Base-by-base conservation (phyloP, 2,888 invertebrate genomes). In the Aspidiotus rigidus region DNA sequence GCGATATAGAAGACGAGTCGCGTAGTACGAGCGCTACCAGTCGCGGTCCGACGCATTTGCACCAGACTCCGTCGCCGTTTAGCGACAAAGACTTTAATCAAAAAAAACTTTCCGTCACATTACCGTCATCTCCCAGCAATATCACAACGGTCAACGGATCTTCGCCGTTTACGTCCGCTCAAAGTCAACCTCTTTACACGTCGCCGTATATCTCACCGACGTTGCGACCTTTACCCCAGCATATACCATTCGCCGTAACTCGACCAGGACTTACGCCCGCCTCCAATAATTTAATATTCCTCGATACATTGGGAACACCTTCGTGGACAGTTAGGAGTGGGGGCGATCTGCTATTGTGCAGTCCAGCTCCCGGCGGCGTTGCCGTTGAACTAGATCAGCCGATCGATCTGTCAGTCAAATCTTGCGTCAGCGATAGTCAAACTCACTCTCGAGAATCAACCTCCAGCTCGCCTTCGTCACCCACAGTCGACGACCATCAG, bases 1-100 rank as follows among this genome's bases (percentile, higher is more conserved):
- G 85, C 9, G 88, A 87, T 73, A 86, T 85, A 9, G 88, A 87
- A 73, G 87, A 87, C 64, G 86, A 81, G 39, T 76, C 80, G 7
- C 76, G 81, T 39, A 80, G 80, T n/a, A 78, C 83, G 16, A 84
- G 83, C 55, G 83, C 82, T 0, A 76, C 85, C 60, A 85, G 85
- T 75, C 69, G 69, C 11, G 62, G 62, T 1, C 84, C 84, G 74
- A 81, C 85, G 72, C 81, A 85, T 76, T 85, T 85, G 0, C 84
- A 73, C 57, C 73, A 73, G 60, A 73, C 74, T 10, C 73, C 74
- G 44, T 74, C 78, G 0, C 77, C 78, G 0, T 73, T 78, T 7
- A 78, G 78, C 13, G 79, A 79, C 7, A 76, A 77, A 10, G 78
- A 78, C 7, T 76, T 75, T 62, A 54, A 64, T 40, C 42, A n/a